Percentiles rank a stretch among this genome's conserved stretches.
These are phyloP conservation scores for Xylota segnis DNA, from an alignment of 2,888 invertebrate genomes.

Conservation along the genomic window DNA sequence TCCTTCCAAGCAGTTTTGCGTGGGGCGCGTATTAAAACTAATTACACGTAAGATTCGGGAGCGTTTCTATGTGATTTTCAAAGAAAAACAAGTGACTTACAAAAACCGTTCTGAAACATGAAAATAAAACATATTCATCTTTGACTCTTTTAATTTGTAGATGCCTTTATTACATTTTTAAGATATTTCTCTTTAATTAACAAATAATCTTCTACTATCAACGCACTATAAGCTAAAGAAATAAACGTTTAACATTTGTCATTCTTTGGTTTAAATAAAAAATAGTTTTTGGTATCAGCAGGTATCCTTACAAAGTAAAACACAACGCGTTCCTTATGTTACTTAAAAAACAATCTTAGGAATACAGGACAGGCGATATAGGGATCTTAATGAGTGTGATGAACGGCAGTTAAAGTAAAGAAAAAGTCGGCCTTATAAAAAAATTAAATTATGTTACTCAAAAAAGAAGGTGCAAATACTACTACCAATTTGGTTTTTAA, in stretches of 20 bases:
- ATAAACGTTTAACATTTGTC: constrained; percentile 25
- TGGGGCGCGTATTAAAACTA: too few relatives aligned
- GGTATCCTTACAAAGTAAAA: constrained; percentile 16
- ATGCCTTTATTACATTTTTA: constrained; percentile 46
- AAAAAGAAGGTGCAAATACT: too few relatives aligned
- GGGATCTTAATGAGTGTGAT: too few relatives aligned
- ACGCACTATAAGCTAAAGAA: constrained; percentile 30
- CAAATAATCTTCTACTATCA: constrained; percentile 8
- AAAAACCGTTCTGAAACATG: too few relatives aligned
- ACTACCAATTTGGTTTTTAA: neutral
- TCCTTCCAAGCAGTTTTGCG: too few relatives aligned
- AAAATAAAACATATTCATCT: neutral
- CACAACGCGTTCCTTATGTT: neutral
- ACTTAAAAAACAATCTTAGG: too few relatives aligned
- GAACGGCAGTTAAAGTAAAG: constrained; percentile 29
- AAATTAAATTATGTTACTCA: neutral
- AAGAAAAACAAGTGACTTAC: too few relatives aligned
- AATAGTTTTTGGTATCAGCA: constrained; percentile 20
- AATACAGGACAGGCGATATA: too few relatives aligned
- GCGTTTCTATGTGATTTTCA: too few relatives aligned
- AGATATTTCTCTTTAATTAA: constrained; percentile 33
- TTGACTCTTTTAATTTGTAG: constrained; percentile 6
- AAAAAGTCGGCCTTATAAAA: too few relatives aligned
- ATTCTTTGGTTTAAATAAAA: constrained; percentile 25
- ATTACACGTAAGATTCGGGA: too few relatives aligned